A percentile compares a stretch with the other conserved stretches of the same genome.
These are phyloP conservation scores for Pectinophora gossypiella DNA, from an alignment of 1,140 invertebrate genomes.

Conservation along the genomic window DNA sequence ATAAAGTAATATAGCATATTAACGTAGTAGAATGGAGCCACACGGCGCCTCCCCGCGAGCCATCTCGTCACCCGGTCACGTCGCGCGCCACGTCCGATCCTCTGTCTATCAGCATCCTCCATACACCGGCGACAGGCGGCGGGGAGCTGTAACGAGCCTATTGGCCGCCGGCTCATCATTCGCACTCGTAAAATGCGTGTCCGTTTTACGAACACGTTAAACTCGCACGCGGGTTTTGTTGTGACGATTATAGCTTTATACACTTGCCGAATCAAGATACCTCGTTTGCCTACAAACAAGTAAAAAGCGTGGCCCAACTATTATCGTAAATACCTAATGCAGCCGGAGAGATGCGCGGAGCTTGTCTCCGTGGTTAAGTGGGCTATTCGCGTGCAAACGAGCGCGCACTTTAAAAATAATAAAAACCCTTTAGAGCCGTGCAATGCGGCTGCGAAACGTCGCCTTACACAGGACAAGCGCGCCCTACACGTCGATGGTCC, in stretches of 20 bases:
- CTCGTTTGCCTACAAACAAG: slow-evolving; percentile 35
- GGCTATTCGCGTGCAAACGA: slow-evolving; percentile 76
- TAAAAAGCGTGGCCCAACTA: slow-evolving; percentile 66
- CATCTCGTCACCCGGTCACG: slow-evolving; percentile 33
- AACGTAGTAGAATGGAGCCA: slow-evolving; percentile 22
- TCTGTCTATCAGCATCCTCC: slow-evolving; percentile 22
- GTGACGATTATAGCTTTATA: slow-evolving; percentile 26
- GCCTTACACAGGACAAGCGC: neutral
- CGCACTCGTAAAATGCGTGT: slow-evolving; percentile 35
- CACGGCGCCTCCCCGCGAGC: slow-evolving; percentile 6
- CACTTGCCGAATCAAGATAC: neutral
- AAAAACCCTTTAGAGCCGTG: slow-evolving; percentile 50
- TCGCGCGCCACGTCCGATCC: slow-evolving; percentile 28
- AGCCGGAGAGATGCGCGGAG: slow-evolving; percentile 45
- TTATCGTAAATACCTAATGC: slow-evolving; percentile 65
- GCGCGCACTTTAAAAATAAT: slow-evolving; percentile 73
- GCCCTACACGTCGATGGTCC: neutral
- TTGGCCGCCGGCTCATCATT: slow-evolving; percentile 29
- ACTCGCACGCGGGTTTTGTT: slow-evolving; percentile 6
- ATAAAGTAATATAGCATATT: no score
- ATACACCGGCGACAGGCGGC: neutral
- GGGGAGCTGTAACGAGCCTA: slow-evolving; percentile 34
- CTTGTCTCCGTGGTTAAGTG: slow-evolving; percentile 73
- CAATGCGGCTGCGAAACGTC: neutral
- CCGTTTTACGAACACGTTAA: slow-evolving; percentile 12